Percentiles rank a stretch among this genome's conserved stretches.
These are phyloP conservation scores for Plestiodon gilberti DNA, from an alignment of 2,113 vertebrate species.

Conservation along the genomic window DNA sequence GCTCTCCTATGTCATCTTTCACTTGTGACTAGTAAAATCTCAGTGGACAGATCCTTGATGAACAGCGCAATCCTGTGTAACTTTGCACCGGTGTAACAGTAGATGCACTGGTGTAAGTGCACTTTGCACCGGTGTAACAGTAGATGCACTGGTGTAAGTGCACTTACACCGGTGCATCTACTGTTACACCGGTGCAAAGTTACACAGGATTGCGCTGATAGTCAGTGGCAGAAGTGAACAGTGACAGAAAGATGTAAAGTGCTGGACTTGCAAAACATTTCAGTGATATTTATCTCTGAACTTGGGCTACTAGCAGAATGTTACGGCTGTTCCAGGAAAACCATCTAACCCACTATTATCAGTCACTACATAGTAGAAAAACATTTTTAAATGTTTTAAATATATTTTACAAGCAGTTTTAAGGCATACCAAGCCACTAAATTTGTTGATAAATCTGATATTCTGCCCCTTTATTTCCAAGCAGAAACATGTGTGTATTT, in stretches of 20 bases:
- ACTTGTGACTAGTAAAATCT: conserved; percentile 28
- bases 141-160: too few relatives aligned
- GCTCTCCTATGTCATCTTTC: conserved; percentile 30
- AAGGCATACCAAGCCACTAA: conserved; percentile 39
- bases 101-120: too few relatives aligned
- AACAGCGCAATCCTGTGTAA: too few relatives aligned
- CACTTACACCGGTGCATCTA: too few relatives aligned
- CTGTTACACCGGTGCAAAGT: too few relatives aligned
- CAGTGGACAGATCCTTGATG: too few relatives aligned
- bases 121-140: too few relatives aligned
- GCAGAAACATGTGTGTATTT: too few relatives aligned
- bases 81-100: too few relatives aligned
- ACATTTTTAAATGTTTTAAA: conserved; percentile 50
- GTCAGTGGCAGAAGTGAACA: too few relatives aligned
- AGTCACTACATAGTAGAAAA: not conserved
- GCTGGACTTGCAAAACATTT: not conserved
- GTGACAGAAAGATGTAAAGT: not conserved
- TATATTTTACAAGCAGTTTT: conserved; percentile 48
- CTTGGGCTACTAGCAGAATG: too few relatives aligned
- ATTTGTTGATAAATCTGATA: conserved; percentile 14
- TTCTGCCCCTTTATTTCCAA: not conserved
- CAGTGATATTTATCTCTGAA: not conserved
- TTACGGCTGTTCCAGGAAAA: not conserved
- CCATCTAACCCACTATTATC: not conserved
- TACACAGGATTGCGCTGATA: too few relatives aligned